A percentile compares a stretch with the other conserved stretches of the same genome.
phyloP scores from a whole-genome alignment of 2,113 vertebrate genomes.

The Rostratula benghalensis region DNA sequence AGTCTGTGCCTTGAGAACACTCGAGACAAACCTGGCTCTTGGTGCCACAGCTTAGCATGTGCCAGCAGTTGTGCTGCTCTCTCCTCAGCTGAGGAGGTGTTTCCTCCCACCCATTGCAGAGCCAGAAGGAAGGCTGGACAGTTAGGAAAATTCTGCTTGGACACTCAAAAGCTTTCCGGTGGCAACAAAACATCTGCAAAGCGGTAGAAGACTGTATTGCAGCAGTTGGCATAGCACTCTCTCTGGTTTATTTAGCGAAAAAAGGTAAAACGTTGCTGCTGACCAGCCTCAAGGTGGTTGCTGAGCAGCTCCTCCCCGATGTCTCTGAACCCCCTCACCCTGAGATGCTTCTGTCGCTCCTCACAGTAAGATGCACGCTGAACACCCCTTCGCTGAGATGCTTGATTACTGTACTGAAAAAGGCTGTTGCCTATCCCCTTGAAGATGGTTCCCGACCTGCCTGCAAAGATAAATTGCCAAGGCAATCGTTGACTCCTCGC shows the following conservation, averaged over 20 bases:
- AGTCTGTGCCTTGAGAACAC: constrained; percentile 71
- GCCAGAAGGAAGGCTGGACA: constrained; percentile 49
- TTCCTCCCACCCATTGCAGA: constrained; percentile 84
- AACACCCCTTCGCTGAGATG: neutral
- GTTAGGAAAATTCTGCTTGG: neutral
- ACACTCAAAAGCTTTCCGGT: neutral
- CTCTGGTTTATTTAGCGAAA: constrained; percentile 63
- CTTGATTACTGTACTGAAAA: neutral
- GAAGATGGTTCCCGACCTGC: too few species aligned
- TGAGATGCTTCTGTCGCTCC: neutral
- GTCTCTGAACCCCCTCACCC: neutral
- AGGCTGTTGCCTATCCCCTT: neutral
- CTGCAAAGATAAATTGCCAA: neutral
- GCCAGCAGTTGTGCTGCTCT: constrained; percentile 92
- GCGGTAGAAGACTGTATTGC: neutral
- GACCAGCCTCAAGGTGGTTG: neutral
- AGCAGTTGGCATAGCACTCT: neutral
- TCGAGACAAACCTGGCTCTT: constrained; percentile 79
- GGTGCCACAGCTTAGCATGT: constrained; percentile 85
- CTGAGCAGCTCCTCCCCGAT: neutral
- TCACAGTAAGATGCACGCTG: neutral
- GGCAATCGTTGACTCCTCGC: neutral
- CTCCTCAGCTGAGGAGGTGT: constrained; percentile 84
- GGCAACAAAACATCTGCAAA: too few species aligned
- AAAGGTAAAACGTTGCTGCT: neutral